phyloP scores from a whole-genome alignment of 2,113 vertebrate genomes.

The Trogon surrucura region DNA sequence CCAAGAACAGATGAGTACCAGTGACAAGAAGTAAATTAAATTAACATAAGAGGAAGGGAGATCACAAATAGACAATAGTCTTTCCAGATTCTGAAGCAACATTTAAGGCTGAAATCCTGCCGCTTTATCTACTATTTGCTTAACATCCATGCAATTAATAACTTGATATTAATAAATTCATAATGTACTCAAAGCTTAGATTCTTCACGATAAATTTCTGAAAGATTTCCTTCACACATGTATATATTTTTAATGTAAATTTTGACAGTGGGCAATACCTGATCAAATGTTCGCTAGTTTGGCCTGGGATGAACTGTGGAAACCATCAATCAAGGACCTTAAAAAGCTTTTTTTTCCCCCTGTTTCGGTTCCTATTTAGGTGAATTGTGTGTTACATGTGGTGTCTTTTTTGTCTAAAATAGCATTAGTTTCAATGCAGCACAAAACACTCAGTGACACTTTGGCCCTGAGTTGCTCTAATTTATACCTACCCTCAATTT shows the following conservation, averaged over 20 bases:
- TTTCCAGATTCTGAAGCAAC: background rate
- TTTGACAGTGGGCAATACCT: background rate
- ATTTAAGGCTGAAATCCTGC: background rate
- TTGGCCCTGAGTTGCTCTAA: constrained; percentile 1
- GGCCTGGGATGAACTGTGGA: background rate
- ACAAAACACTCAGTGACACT: background rate
- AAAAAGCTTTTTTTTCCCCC: background rate
- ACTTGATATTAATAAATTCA: background rate
- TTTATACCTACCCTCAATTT: background rate
- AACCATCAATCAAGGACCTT: background rate
- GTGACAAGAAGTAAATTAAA: constrained; percentile 39
- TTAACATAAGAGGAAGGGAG: constrained; percentile 4
- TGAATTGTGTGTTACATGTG: background rate
- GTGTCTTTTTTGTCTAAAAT: background rate
- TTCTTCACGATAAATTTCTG: background rate
- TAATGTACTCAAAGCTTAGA: background rate
- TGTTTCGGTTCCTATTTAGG: background rate
- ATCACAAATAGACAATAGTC: background rate
- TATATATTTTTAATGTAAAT: background rate
- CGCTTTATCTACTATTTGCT: background rate
- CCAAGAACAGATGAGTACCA: background rate
- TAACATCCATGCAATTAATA: background rate
- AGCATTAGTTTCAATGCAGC: background rate
- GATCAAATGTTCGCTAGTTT: background rate
- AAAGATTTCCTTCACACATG: background rate